Base-by-base conservation (phyloP, 2,797 vertebrate species). In the Gobio occitaniae region DNA sequence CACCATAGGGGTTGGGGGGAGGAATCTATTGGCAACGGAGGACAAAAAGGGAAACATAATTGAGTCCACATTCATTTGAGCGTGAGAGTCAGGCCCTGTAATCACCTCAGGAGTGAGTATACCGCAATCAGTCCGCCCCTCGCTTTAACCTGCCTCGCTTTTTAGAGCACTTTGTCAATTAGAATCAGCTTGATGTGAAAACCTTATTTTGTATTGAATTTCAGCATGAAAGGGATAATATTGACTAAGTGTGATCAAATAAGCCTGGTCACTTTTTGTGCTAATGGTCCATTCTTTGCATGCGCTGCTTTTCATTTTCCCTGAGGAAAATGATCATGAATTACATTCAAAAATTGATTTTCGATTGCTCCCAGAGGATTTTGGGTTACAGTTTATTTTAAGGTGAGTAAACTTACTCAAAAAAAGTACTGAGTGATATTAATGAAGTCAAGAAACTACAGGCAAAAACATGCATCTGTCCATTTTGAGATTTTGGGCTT, bases 31-130 rank as follows among this genome's bases (percentile, higher is more conserved):
- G 78, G 87, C 85, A 83, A 47, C 80, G 9, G 72, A 36, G 74
- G 63, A 85, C 63, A 72, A 66, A 77, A 82, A 54, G 63, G 52
- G 80, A 78, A 84, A 80, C 81, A 80, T 75, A 78, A 87, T 66
- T 69, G 80, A 82, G 84, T 90, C 74, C 71, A 78, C 71, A 65
- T 87, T 88, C 78, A 83, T 84, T 87, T 87, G 79, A 85, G 84
- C n/a, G 21, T 59, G 54, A 85, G 82, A 89, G 78, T 78, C 82
- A 69, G 78, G 65, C 75, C 86, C 86, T 85, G 69, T 89, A 90
- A 89, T 89, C 89, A 89, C 87, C 88, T 88, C 88, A 29, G 83
- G 77, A 85, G 84, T 83, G 80, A 85, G 75, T 56, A 79, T 69
- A 81, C 84, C 17, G 70, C 86, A 86, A 84, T 85, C 82, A 88